phyloP scores from a whole-genome alignment of 2,113 vertebrate species.

The Notothenia coriiceps region DNA sequence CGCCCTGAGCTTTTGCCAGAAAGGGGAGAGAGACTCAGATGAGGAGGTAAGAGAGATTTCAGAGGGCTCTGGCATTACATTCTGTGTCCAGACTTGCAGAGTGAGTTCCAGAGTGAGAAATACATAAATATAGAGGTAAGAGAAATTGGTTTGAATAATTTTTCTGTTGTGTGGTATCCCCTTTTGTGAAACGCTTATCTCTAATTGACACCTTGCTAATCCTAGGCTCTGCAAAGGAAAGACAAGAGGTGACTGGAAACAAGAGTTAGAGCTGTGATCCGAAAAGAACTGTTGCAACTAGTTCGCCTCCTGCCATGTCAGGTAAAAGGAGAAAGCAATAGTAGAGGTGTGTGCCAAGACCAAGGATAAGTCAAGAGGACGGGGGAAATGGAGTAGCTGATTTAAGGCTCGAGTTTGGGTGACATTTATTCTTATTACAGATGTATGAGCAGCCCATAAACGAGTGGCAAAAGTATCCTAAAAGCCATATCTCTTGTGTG shows the following conservation, averaged over 20 bases:
- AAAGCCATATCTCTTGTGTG: conserved; percentile 11
- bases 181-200: conserved; percentile 18
- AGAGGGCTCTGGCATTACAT: conserved; percentile 32
- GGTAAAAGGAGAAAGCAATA: conserved; percentile 15
- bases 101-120: conserved; percentile 28
- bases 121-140: conserved; percentile 14
- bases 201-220: conserved; percentile 32
- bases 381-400: conserved; percentile 37
- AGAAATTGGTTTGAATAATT: not conserved
- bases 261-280: conserved; percentile 24
- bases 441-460: conserved; percentile 13
- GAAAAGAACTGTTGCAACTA: conserved; percentile 53
- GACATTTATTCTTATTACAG: conserved; percentile 60
- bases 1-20: conserved; percentile 37
- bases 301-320: conserved; percentile 34
- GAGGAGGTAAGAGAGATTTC: not conserved
- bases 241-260: conserved; percentile 4
- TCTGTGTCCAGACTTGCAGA: conserved; percentile 67
- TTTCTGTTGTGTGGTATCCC: not conserved
- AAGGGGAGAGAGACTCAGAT: conserved; percentile 15
- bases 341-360: conserved; percentile 42
- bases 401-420: conserved; percentile 45
- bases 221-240: not conserved
- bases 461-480: conserved; percentile 22
- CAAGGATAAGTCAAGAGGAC: conserved; percentile 45